Evolutionary conservation across 1,140 invertebrate genomes (phyloP), one percentile per base, ranked within the genome.

Genomic region (Ceratina australensis): DNA sequence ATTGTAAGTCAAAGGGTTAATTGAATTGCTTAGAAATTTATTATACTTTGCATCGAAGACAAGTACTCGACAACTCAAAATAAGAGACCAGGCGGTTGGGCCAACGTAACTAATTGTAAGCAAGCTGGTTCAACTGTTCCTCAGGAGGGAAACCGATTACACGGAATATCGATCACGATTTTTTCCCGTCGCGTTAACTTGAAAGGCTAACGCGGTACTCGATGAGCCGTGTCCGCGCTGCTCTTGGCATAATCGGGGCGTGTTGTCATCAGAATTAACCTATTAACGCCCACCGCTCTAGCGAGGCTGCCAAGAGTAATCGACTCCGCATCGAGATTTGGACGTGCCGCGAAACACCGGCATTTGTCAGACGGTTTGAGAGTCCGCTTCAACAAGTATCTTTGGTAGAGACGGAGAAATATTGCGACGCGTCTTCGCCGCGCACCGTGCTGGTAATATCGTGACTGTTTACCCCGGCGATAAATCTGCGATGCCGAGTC

Each of bases 231-330:
- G 50, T 59, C 59, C 65, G 66, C 42, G 24, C 49, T 60, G 18
- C 68, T 72, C 74, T 71, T 84, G 82, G 75, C 83, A 76, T 81
- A 77, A 71, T 77, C 81, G 83, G 47, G 54, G 57, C 59, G 74
- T 71, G 83, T 85, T 84, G 84, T 85, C 84, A 84, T 82, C 84
- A 50, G 33, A 84, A 85, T 85, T 85, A 85, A 85, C 79, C 80
- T 72, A 85, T 85, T 85, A 84, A 85, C 84, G 84, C 80, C 84
- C 84, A 85, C 84, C 69, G 72, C 5, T 69, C 57, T 49, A 59
- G 72, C 78, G 16, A 66, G 52, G 54, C 22, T 85, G 84, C 83
- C 84, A 85, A 85, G 84, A 82, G 79, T 85, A 85, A 85, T 85
- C 77, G 84, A 63, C 84, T 79, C 50, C 22, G 84, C 72, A 79